These are phyloP conservation scores for Shinisaurus crocodilurus DNA, from an alignment of 2,113 vertebrate species.

Conservation along the genomic window DNA sequence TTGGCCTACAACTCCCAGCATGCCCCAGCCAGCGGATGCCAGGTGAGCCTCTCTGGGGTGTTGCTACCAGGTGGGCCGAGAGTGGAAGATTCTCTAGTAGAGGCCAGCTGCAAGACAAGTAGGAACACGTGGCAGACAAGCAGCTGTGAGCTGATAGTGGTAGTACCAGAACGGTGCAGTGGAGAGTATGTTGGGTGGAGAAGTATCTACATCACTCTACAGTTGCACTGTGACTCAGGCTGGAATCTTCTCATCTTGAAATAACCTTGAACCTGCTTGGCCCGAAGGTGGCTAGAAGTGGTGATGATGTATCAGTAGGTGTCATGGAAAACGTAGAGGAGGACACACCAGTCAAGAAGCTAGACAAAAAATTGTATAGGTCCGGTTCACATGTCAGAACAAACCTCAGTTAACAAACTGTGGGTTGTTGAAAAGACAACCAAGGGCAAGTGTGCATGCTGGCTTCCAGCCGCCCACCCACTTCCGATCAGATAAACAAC, in stretches of 20 bases:
- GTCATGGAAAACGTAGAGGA: background rate
- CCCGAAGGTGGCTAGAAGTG: background rate
- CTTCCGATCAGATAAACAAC: no score
- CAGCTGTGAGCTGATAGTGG: background rate
- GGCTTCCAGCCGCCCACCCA: no score
- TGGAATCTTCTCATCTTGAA: background rate
- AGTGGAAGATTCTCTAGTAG: no score
- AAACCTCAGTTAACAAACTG: no score
- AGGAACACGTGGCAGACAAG: background rate
- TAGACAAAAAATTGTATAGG: background rate
- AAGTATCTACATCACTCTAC: no score
- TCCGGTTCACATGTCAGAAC: no score
- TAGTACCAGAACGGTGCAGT: no score
- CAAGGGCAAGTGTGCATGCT: no score
- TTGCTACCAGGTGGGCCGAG: background rate
- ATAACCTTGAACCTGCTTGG: background rate
- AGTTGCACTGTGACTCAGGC: background rate
- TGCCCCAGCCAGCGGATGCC: no score
- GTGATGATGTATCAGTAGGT: background rate
- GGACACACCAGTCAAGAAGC: background rate
- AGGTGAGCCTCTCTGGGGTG: background rate
- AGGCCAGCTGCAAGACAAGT: background rate
- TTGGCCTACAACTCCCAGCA: no score
- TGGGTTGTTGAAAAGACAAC: no score
- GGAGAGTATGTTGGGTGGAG: no score